phyloP scores from a whole-genome alignment of 1,140 invertebrate species.

The Antheraea mylitta region DNA sequence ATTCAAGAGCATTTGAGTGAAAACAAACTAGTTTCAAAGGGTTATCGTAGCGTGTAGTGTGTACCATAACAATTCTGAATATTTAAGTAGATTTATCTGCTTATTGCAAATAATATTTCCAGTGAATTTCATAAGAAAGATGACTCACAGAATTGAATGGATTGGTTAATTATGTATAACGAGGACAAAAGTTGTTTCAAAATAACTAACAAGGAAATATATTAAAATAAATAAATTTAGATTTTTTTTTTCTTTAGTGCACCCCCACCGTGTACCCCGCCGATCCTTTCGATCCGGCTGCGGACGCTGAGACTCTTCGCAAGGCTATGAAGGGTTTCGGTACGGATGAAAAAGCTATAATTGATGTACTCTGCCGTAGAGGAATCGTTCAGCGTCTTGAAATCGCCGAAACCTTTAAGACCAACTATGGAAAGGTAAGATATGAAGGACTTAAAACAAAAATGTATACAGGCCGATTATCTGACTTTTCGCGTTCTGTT shows the following conservation, averaged over 20 bases:
- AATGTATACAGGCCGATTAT: too few species aligned
- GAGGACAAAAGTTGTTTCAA: too few species aligned
- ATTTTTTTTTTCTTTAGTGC: slow-evolving; percentile 80
- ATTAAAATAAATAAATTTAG: background rate
- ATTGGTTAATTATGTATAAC: too few species aligned
- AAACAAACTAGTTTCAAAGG: background rate
- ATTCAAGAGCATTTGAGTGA: background rate
- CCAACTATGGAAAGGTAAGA: slow-evolving; percentile 91
- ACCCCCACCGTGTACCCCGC: slow-evolving; percentile 92
- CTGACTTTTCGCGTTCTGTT: too few species aligned
- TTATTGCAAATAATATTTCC: too few species aligned
- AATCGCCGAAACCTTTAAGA: slow-evolving; percentile 95
- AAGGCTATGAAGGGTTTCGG: slow-evolving; percentile 97
- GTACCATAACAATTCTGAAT: background rate
- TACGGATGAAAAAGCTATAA: slow-evolving; percentile 95
- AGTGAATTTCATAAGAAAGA: too few species aligned
- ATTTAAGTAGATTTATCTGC: too few species aligned
- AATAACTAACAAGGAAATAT: background rate
- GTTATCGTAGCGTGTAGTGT: background rate
- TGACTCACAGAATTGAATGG: too few species aligned
- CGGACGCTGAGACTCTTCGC: slow-evolving; percentile 91
- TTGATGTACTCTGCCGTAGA: slow-evolving; percentile 92
- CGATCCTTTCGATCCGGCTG: slow-evolving; percentile 91
- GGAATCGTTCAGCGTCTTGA: slow-evolving; percentile 94
- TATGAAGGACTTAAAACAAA: background rate